Base-by-base conservation (phyloP, 2,113 vertebrate species). In the Nothocercus nigrocapillus region DNA sequence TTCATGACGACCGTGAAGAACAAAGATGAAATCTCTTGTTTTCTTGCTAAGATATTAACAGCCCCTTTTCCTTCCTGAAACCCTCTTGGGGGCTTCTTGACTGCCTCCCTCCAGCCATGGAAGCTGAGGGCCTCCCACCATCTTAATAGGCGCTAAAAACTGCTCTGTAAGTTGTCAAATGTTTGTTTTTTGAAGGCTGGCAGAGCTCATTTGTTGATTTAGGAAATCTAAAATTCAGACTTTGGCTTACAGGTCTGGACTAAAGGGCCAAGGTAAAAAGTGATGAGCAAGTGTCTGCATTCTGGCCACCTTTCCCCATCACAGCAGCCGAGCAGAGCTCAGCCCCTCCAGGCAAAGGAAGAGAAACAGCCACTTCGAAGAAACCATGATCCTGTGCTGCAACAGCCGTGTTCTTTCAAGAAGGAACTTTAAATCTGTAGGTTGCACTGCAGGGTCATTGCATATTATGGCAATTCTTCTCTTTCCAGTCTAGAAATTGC, bases 261-360 rank as follows among this genome's bases (percentile, higher is more conserved):
- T 89, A 84, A 89, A 58, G 25, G 28, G 28, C 34, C 61, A 69
- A 72, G 82, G 67, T 79, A 75, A 89, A 83, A 87, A 94, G 68
- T 51, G 68, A 62, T 80, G 82, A 86, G 38, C 34, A 54, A 72
- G 34, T 28, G 7, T 13, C 34, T 76, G 45, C 44, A 22, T 15
- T 80, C 73, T 75, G 78, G 34, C 58, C 86, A 51, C 0, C 1
- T 66, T 93, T 54, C 45, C 69, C 62, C 47, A 70, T 76, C 82
- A 21, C 20, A 79, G 20, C 0, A 1, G 62, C 7, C 0, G 1
- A 82, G 42, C 4, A 54, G 25, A 70, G 30, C 58, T 80, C 38
- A 62, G 44, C 3, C 38, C n/a, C 63, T 83, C 27, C 9, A 49
- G 78, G 68, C 56, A 79, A 30, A 64, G 34, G 30, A 1, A 56